A percentile compares a stretch with the other conserved stretches of the same genome.
phyloP scores from a whole-genome alignment of 2,113 vertebrate species.

The Leucopsar rothschildi region DNA sequence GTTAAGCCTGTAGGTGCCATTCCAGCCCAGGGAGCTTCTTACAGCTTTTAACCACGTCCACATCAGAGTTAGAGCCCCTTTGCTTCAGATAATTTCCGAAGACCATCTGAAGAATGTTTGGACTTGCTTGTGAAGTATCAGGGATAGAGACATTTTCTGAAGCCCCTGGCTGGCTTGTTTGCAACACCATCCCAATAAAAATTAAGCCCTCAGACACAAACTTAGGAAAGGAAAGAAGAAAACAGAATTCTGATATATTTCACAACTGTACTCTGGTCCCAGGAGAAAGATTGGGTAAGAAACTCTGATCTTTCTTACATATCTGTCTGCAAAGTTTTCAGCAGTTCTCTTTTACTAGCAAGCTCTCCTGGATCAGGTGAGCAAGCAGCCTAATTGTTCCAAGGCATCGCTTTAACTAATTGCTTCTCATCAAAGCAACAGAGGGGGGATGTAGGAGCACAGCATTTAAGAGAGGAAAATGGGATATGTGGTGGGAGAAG shows the following conservation, averaged over 20 bases:
- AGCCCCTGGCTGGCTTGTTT: constrained; percentile 47
- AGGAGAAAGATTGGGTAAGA: constrained; percentile 50
- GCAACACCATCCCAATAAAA: constrained; percentile 61
- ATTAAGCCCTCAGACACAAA: constrained; percentile 41
- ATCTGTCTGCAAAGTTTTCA: not conserved
- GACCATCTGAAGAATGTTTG: constrained; percentile 37
- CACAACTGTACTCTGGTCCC: not conserved
- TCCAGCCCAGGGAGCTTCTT: constrained; percentile 26
- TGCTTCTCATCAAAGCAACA: not conserved
- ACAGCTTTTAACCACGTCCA: constrained; percentile 30
- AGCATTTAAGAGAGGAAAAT: accelerated
- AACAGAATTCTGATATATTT: constrained; percentile 52
- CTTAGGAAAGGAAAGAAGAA: constrained; percentile 33
- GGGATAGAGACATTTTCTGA: constrained; percentile 22
- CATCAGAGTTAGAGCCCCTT: not conserved
- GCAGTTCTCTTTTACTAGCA: not conserved
- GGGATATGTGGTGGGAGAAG: not conserved
- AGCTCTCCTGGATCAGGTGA: constrained; percentile 9
- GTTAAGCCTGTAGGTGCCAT: constrained; percentile 44
- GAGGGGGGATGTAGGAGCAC: not conserved
- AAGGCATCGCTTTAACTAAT: not conserved
- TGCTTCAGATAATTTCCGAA: constrained; percentile 24
- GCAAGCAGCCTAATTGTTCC: not conserved
- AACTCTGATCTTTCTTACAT: not conserved
- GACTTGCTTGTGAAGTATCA: not conserved